These are phyloP conservation scores for Rhineura floridana DNA, from an alignment of 2,113 vertebrate genomes.

Conservation along the genomic window DNA sequence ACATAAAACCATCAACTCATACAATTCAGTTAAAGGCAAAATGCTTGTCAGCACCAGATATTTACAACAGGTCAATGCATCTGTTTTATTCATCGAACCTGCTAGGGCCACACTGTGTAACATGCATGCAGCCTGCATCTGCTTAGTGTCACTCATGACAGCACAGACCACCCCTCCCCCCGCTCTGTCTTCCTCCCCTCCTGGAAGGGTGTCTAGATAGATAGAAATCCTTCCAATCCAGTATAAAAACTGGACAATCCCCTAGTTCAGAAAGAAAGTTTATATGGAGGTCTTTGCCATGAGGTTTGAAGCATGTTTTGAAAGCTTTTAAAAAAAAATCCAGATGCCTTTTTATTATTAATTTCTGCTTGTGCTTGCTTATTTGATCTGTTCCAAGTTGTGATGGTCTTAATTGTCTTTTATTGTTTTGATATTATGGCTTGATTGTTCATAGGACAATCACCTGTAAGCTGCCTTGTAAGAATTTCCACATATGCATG, in stretches of 20 bases:
- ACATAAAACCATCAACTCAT: slow-evolving; percentile 14
- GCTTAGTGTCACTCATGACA: slow-evolving; percentile 13
- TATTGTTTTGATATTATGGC: not conserved
- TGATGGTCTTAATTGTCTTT: not conserved
- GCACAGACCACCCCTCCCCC: too few relatives aligned
- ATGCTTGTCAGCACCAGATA: slow-evolving; percentile 17
- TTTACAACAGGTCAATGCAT: slow-evolving; percentile 28
- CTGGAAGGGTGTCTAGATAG: not conserved
- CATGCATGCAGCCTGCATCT: slow-evolving; percentile 12
- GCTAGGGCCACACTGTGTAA: not conserved
- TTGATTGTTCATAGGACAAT: not conserved
- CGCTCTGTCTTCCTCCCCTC: not conserved
- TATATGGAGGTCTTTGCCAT: not conserved
- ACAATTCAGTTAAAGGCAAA: not conserved
- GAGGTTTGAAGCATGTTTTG: not conserved
- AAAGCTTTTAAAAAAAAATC: not conserved
- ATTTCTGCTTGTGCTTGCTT: not conserved
- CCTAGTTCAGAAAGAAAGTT: not conserved
- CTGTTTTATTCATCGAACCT: slow-evolving; percentile 36
- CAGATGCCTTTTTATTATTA: too few relatives aligned
- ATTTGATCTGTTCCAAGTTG: not conserved
- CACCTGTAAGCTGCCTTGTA: not conserved
- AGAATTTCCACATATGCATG: too few relatives aligned
- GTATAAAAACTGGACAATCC: not conserved
- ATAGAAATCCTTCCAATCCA: not conserved